These are phyloP conservation scores for Cheilosia vernalis DNA, from an alignment of 2,888 invertebrate genomes.

Conservation along the genomic window DNA sequence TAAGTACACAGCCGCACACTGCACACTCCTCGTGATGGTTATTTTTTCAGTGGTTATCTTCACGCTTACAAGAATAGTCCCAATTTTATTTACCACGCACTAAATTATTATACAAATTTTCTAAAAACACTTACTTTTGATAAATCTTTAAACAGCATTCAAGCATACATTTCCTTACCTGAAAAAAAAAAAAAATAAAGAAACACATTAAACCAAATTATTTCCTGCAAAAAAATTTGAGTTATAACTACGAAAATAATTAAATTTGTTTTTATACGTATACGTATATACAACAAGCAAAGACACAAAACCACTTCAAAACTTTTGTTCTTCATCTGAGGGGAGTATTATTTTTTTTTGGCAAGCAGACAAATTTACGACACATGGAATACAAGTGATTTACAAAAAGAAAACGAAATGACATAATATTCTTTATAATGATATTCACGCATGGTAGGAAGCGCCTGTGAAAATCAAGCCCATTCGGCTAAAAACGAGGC, in stretches of 20 bases:
- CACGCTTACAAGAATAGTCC: too few species aligned
- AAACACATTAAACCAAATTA: neutral
- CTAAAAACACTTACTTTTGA: too few species aligned
- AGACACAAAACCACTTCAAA: conserved; percentile 36
- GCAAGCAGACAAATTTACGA: conserved; percentile 16
- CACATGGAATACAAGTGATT: conserved; percentile 13
- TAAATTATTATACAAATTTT: too few species aligned
- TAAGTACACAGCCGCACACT: too few species aligned
- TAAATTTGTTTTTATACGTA: conserved; percentile 1
- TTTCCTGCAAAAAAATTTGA: neutral
- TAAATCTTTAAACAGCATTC: too few species aligned
- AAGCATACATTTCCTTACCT: conserved; percentile 35
- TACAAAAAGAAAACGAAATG: conserved; percentile 24
- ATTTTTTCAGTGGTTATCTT: too few species aligned
- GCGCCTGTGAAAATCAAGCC: neutral
- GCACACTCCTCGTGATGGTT: too few species aligned
- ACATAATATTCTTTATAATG: conserved; percentile 16
- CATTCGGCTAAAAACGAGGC: conserved; percentile 3
- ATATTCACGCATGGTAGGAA: conserved; percentile 12
- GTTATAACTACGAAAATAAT: conserved; percentile 6
- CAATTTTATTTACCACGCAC: too few species aligned
- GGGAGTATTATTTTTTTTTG: conserved; percentile 2
- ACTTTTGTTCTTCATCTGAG: neutral
- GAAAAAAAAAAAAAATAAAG: conserved; percentile 21
- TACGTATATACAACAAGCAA: neutral